phyloP scores from a whole-genome alignment of 2,113 vertebrate genomes.

The Ranitomeya imitator region DNA sequence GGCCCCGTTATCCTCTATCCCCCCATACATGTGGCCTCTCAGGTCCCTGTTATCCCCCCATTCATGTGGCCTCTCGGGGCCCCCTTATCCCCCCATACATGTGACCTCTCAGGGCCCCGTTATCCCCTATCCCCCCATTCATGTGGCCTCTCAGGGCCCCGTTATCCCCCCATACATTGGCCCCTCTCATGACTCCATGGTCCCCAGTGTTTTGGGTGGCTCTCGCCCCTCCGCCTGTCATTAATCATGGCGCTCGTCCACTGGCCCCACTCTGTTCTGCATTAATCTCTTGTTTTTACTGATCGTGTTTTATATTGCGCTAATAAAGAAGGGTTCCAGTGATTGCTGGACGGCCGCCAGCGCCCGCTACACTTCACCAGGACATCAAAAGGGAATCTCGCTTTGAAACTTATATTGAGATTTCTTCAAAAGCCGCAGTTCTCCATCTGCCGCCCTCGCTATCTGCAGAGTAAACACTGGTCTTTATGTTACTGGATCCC shows the following conservation, averaged over 20 bases:
- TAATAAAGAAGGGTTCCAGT: background rate
- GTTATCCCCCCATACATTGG: too few relatives aligned
- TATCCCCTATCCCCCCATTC: too few relatives aligned
- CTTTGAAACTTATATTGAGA: constrained; percentile 44
- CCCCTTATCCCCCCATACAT: too few relatives aligned
- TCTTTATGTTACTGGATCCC: constrained; percentile 23
- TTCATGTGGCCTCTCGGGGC: too few relatives aligned
- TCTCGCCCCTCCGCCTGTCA: background rate
- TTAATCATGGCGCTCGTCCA: background rate
- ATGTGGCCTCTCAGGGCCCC: too few relatives aligned
- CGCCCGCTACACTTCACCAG: constrained; percentile 13
- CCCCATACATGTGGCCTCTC: too few relatives aligned
- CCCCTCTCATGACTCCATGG: too few relatives aligned
- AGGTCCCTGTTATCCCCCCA: too few relatives aligned
- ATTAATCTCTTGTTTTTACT: background rate
- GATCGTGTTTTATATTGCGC: background rate
- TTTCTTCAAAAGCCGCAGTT: background rate
- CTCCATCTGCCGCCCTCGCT: background rate
- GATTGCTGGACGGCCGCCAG: constrained; percentile 14
- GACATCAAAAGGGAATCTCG: constrained; percentile 32
- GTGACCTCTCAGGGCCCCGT: too few relatives aligned
- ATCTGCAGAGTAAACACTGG: constrained; percentile 1
- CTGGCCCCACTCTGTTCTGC: background rate
- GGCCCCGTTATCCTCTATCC: too few relatives aligned
- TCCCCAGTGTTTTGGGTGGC: background rate